These are phyloP conservation scores for Andrena haemorrhoa DNA, from an alignment of 2,888 invertebrate species.

Conservation along the genomic window DNA sequence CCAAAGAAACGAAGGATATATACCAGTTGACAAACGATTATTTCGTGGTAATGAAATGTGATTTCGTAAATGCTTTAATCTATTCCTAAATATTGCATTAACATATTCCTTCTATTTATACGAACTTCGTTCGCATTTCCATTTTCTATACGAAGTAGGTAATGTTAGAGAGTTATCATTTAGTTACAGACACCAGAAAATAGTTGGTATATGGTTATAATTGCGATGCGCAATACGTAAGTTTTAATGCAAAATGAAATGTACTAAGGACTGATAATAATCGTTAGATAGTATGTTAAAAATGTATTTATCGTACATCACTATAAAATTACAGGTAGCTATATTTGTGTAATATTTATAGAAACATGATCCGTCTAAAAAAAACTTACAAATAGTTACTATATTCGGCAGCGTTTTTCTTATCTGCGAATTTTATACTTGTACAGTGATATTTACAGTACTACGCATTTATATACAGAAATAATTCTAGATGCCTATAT, in stretches of 20 bases:
- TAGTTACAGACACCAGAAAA: neutral
- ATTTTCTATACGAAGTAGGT: constrained; percentile 31
- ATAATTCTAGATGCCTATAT: constrained; percentile 59
- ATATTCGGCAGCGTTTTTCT: constrained; percentile 65
- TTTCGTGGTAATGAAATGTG: constrained; percentile 49
- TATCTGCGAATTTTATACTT: constrained; percentile 59
- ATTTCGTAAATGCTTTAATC: constrained; percentile 50
- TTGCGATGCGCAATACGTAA: constrained; percentile 13
- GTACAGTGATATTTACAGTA: constrained; percentile 68
- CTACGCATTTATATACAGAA: constrained; percentile 60
- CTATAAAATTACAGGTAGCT: constrained; percentile 63
- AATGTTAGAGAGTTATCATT: constrained; percentile 18
- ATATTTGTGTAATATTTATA: constrained; percentile 60
- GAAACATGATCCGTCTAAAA: constrained; percentile 62
- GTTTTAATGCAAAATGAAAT: constrained; percentile 34
- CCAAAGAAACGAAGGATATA: constrained; percentile 81
- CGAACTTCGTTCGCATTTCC: constrained; percentile 11
- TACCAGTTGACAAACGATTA: constrained; percentile 64
- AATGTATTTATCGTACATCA: constrained; percentile 55
- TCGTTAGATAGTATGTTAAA: constrained; percentile 46
- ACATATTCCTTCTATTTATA: constrained; percentile 27
- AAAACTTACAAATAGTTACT: constrained; percentile 66
- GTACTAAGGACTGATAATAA: constrained; percentile 50
- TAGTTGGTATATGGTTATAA: constrained; percentile 19
- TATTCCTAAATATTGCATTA: constrained; percentile 4